Evolutionary conservation across 2,797 vertebrate species (phyloP).

Genomic region (Argentina silus): DNA sequence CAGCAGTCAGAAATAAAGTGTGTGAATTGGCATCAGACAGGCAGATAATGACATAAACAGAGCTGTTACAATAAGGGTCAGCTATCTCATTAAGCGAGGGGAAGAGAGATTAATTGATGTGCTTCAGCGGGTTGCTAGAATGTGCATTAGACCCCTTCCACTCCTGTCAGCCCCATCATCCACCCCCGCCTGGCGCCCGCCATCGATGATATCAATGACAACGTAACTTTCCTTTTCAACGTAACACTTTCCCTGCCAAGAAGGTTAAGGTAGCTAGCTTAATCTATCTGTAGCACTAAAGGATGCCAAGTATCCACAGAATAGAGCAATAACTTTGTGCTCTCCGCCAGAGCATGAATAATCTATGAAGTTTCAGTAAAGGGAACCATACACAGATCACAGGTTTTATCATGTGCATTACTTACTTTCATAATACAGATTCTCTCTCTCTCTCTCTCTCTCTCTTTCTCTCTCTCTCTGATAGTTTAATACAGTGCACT

Average conservation of each 20-base stretch:
- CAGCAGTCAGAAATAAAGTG: constrained; percentile 68
- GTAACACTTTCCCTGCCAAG: background rate
- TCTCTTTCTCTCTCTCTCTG: background rate
- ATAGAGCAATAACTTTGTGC: background rate
- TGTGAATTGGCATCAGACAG: constrained; percentile 66
- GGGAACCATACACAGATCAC: too few species aligned
- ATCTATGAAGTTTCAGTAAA: background rate
- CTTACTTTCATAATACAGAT: too few species aligned
- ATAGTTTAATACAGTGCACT: background rate
- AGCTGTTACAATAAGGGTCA: constrained; percentile 64
- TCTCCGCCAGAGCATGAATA: background rate
- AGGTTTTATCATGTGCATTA: background rate
- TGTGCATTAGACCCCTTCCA: background rate
- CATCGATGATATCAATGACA: constrained; percentile 16
- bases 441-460: too few species aligned
- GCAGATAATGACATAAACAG: constrained; percentile 66
- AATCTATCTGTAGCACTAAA: background rate
- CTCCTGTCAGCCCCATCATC: too few species aligned
- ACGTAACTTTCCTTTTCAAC: too few species aligned
- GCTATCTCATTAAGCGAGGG: constrained; percentile 60
- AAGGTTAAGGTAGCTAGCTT: background rate
- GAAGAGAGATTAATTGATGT: constrained; percentile 50
- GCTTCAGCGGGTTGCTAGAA: constrained; percentile 19
- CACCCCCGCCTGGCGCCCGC: background rate
- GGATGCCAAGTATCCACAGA: background rate